phyloP scores from a whole-genome alignment of 2,888 invertebrate genomes.

The Clepsis dumicolana region DNA sequence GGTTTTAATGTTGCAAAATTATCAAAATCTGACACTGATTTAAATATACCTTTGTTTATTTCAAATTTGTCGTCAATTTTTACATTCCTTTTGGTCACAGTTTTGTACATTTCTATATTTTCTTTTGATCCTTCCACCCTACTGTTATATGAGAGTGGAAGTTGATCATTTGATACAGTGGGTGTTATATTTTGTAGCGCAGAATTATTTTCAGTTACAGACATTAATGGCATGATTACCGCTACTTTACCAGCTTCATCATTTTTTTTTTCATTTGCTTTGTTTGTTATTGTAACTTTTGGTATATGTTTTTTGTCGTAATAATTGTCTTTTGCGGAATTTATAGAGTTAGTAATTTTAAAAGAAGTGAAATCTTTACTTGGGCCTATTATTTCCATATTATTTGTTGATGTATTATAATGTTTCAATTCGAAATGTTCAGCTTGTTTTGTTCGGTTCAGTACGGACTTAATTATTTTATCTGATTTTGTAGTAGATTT shows the following conservation, averaged over 20 bases:
- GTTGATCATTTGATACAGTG: background rate
- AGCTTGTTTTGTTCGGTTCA: background rate
- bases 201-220: background rate
- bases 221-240: background rate
- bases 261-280: background rate
- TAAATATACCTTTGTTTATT: background rate
- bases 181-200: background rate
- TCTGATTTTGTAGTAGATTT: background rate
- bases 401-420: background rate
- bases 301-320: background rate
- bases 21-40: background rate
- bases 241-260: background rate
- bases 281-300: background rate
- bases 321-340: background rate
- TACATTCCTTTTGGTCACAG: background rate
- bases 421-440: background rate
- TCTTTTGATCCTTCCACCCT: background rate
- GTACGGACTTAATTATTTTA: background rate
- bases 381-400: background rate
- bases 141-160: background rate
- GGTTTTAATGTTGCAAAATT: background rate
- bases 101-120: background rate
- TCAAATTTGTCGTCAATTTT: background rate
- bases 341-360: background rate
- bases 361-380: background rate